Conservation (phyloP, 1,140 invertebrate genomes). For the Drosophila auraria region DNA sequence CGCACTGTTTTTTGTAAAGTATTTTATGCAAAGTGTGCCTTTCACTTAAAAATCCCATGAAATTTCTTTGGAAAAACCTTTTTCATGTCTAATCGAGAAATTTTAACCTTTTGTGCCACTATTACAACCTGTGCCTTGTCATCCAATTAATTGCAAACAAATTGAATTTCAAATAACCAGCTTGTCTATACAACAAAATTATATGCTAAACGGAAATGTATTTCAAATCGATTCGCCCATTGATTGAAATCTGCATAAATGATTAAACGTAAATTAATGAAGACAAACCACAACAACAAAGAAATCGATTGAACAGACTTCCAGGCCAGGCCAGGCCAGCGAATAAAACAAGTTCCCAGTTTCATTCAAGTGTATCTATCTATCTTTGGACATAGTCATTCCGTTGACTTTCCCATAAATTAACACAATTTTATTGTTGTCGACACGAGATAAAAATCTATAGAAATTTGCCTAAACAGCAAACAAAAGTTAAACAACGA, state of each 20-base stretch:
- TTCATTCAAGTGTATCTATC: constrained; percentile 43
- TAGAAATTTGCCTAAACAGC: constrained; percentile 80
- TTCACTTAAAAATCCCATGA: not conserved
- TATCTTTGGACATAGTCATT: constrained; percentile 48
- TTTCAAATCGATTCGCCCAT: constrained; percentile 64
- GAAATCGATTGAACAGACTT: constrained; percentile 54
- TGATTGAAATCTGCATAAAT: constrained; percentile 80
- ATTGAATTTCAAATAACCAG: constrained; percentile 33
- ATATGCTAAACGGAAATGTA: constrained; percentile 73
- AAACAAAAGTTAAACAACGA: constrained; percentile 60
- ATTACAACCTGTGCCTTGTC: not conserved
- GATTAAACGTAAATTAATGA: constrained; percentile 79
- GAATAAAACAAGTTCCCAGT: constrained; percentile 65
- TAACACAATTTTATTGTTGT: constrained; percentile 82
- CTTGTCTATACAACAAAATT: constrained; percentile 18
- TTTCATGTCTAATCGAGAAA: not conserved
- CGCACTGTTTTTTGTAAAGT: too few species aligned
- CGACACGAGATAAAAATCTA: constrained; percentile 77
- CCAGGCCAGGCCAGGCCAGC: not conserved
- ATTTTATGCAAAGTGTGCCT: not conserved
- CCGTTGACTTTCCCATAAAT: constrained; percentile 72
- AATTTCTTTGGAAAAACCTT: not conserved
- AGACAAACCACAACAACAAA: constrained; percentile 59
- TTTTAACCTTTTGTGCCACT: not conserved
- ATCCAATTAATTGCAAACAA: constrained; percentile 36